These are phyloP conservation scores for Mionectes olivaceus DNA, from an alignment of 2,797 vertebrate species.

Conservation along the genomic window DNA sequence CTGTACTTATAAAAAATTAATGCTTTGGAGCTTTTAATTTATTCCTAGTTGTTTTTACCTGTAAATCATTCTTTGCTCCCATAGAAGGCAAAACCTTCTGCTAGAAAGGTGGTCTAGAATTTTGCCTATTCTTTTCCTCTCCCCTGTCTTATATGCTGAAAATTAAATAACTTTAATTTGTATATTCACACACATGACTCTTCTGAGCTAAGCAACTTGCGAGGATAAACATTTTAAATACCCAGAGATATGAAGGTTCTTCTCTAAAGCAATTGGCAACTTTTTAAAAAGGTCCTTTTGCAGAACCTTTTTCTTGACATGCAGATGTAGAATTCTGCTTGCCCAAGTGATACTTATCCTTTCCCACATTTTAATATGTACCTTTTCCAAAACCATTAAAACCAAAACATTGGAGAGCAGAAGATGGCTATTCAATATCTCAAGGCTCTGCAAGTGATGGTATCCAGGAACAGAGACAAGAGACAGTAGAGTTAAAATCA, in stretches of 20 bases:
- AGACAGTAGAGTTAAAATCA: background rate
- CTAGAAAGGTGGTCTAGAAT: background rate
- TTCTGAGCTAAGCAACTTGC: background rate
- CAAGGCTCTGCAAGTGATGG: background rate
- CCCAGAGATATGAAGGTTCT: background rate
- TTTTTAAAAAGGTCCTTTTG: background rate
- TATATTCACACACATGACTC: background rate
- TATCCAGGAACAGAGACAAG: background rate
- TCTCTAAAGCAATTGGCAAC: background rate
- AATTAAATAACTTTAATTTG: constrained; percentile 9
- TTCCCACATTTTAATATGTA: background rate
- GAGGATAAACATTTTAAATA: constrained; percentile 50
- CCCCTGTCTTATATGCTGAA: background rate
- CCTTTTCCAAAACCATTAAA: background rate
- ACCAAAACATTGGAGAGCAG: background rate
- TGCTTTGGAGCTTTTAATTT: background rate
- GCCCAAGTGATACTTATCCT: background rate
- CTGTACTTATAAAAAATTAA: background rate
- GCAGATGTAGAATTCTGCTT: background rate
- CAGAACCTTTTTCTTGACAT: background rate
- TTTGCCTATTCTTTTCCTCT: background rate
- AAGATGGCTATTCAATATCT: background rate
- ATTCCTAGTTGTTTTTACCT: background rate
- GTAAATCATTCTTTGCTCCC: background rate
- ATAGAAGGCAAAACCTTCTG: background rate